Evolutionary conservation across 1,140 invertebrate genomes (phyloP), one percentile per base, ranked within the genome.

Genomic region (Pachypsylla venusta): DNA sequence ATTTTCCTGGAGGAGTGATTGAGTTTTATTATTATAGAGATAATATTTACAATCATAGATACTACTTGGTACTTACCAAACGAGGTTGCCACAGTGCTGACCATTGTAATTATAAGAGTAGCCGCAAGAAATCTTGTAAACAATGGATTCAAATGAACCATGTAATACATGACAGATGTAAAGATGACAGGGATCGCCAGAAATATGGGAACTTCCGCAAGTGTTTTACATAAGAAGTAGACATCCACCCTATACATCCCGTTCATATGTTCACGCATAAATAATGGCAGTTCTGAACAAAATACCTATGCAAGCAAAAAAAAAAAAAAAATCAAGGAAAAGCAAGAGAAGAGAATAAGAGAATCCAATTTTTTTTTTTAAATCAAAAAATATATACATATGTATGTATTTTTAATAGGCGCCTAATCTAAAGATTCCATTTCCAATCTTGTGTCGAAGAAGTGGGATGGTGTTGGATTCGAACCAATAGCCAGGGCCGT

Each of bases 181-280:
- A 95, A 96, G 1, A 94, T 71, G 10, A 91, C 63, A 0, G 93
- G 92, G 30, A 93, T 81, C 0, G 82, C 74, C 1, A 90, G 75
- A 64, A 87, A 89, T 27, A 92, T 77, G 0, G 87, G 87, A 7
- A 89, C 76, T 70, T 96, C 92, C 1, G 90, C 87, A 22, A 95
- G 65, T 0, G 86, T 91, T 74, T 96, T 98, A 57, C 86, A 84
- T 13, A 97, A 70, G 72, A 95, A 98, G 70, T 97, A 98, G 0
- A 93, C 81, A 65, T 94, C 92, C 0, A 87, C 86, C 39, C 93
- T 76, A 67, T 98, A 98, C 77, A 97, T 85, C 24, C 92, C 90
- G 66, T 88, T 91, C 56, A 82, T 80, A 68, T 96, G 85, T 72
- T 97, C 93, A 24, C 92, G 74, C 61, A 96, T 75, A 70, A 97